These are phyloP conservation scores for Hymenochirus boettgeri DNA, from an alignment of 2,113 vertebrate genomes.

Conservation along the genomic window DNA sequence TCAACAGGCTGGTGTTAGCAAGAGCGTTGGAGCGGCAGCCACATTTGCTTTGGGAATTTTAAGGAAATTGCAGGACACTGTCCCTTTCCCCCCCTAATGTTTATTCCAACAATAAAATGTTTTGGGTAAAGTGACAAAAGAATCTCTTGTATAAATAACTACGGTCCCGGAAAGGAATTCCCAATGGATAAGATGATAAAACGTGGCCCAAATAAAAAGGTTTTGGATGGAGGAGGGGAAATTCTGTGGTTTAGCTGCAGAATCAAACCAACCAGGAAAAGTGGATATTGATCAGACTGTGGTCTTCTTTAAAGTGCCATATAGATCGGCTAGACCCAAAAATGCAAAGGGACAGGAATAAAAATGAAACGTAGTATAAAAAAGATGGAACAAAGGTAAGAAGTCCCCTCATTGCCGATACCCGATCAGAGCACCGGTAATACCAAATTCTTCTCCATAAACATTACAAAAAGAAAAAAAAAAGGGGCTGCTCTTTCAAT, in stretches of 20 bases:
- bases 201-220: constrained; percentile 17
- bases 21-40: no score
- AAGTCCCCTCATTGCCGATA: background rate
- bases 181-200: constrained; percentile 11
- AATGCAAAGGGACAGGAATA: background rate
- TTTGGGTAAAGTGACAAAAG: no score
- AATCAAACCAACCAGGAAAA: background rate
- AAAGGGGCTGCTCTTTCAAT: background rate
- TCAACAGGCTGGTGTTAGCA: no score
- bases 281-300: background rate
- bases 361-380: background rate
- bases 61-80: no score
- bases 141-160: constrained; percentile 12
- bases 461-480: background rate
- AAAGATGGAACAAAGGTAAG: background rate
- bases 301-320: constrained; percentile 20
- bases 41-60: no score
- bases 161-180: constrained; percentile 31
- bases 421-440: background rate
- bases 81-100: no score
- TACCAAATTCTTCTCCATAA: background rate
- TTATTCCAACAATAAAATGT: no score
- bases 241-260: background rate
- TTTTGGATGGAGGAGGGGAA: background rate
- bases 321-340: background rate